A percentile compares a stretch with the other conserved stretches of the same genome.
These are phyloP conservation scores for Dicyrtomina minuta DNA, from an alignment of 2,888 invertebrate species.

Conservation along the genomic window DNA sequence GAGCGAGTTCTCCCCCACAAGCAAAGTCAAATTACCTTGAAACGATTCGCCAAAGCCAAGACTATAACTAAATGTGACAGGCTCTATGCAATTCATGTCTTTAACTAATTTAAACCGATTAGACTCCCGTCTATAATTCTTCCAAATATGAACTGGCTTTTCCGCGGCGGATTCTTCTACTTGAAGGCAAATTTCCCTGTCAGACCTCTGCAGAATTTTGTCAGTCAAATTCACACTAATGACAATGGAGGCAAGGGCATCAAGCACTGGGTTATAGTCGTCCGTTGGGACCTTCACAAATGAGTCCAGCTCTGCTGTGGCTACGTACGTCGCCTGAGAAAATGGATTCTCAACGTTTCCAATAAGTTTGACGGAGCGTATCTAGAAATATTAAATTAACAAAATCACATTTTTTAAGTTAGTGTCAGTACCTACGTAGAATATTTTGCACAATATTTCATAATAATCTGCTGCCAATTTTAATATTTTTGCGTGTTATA, in stretches of 20 bases:
- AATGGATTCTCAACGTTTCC: slow-evolving; percentile 36
- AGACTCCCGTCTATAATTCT: not conserved
- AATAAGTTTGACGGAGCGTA: slow-evolving; percentile 36
- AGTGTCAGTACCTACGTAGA: no score
- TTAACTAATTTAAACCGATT: not conserved
- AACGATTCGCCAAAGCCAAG: slow-evolving; percentile 2
- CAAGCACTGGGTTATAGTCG: not conserved
- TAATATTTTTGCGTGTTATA: no score
- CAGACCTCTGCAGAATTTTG: not conserved
- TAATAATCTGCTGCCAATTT: not conserved
- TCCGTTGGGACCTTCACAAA: not conserved
- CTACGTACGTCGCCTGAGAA: slow-evolving; percentile 29
- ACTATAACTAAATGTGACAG: not conserved
- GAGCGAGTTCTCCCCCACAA: no score
- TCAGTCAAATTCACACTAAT: slow-evolving; percentile 4
- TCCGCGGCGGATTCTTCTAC: not conserved
- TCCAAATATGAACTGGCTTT: slow-evolving; percentile 21
- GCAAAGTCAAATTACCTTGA: not conserved
- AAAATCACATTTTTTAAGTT: no score
- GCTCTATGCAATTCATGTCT: not conserved
- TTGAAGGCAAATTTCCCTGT: slow-evolving; percentile 2
- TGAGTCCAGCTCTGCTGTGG: slow-evolving; percentile 20
- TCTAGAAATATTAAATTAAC: slow-evolving; percentile 33
- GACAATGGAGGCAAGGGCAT: not conserved
- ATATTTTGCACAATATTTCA: no score